phyloP scores from a whole-genome alignment of 2,113 vertebrate species.

The Sceloporus undulatus region DNA sequence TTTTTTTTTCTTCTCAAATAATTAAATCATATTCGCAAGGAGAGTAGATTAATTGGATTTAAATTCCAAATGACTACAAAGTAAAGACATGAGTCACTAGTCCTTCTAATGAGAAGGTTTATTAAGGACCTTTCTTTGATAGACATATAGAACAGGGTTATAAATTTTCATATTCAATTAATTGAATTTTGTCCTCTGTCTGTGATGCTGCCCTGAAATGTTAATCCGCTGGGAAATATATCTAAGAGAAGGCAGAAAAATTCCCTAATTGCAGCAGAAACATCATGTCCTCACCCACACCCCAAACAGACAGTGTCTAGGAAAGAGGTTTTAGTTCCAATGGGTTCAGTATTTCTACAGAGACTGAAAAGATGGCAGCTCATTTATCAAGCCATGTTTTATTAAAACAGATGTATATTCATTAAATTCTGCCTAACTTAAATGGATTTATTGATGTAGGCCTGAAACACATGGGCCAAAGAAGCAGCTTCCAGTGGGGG shows the following conservation, averaged over 20 bases:
- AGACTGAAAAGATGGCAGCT: conserved; percentile 80
- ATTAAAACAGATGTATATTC: conserved; percentile 62
- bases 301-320: conserved; percentile 61
- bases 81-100: conserved; percentile 91
- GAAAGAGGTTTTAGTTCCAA: conserved; percentile 67
- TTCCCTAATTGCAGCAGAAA: conserved; percentile 51
- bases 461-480: too few relatives aligned
- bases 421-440: too few relatives aligned
- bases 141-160: conserved; percentile 85
- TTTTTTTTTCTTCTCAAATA: conserved; percentile 73
- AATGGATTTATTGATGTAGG: too few relatives aligned
- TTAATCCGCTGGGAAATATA: conserved; percentile 75
- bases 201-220: conserved; percentile 79
- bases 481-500: too few relatives aligned
- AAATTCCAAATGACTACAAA: conserved; percentile 87
- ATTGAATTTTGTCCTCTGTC: conserved; percentile 84
- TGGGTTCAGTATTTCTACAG: conserved; percentile 80
- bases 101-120: conserved; percentile 94
- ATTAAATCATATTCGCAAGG: conserved; percentile 85
- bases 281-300: conserved; percentile 43
- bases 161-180: conserved; percentile 92
- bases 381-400: conserved; percentile 86
- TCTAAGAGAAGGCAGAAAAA: conserved; percentile 27
- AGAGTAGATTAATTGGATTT: conserved; percentile 90
- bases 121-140: conserved; percentile 89